Percentiles rank a stretch among this genome's conserved stretches.
Evolutionary conservation across 2,888 invertebrate genomes (phyloP).

Genomic region (Heliconius charithonia): DNA sequence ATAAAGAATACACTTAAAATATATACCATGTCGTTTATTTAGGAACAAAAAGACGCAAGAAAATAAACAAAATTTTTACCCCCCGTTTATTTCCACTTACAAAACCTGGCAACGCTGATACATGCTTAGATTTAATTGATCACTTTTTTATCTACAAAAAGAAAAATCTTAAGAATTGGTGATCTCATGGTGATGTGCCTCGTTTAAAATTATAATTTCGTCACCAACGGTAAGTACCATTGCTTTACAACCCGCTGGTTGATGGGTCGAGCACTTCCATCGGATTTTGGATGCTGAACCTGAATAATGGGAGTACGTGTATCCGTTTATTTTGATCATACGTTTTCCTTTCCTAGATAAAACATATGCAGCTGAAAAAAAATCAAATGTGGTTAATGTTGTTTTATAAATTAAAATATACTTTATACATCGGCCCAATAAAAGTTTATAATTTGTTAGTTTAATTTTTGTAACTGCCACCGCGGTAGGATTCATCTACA

Average conservation of each 20-base stretch:
- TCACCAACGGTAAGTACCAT: constrained; percentile 43
- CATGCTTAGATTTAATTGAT: too few relatives aligned
- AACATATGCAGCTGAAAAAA: constrained; percentile 47
- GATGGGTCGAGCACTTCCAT: constrained; percentile 66
- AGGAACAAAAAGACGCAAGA: not conserved
- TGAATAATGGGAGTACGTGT: constrained; percentile 52
- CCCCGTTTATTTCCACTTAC: too few relatives aligned
- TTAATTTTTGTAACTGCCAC: too few relatives aligned
- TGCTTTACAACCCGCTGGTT: constrained; percentile 45
- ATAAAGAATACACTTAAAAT: not conserved
- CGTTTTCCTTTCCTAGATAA: constrained; percentile 50
- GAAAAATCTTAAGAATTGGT: not conserved
- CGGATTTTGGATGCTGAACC: constrained; percentile 48
- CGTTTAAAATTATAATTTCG: constrained; percentile 38
- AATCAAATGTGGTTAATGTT: not conserved
- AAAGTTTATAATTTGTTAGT: too few relatives aligned
- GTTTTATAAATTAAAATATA: not conserved
- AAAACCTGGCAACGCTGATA: too few relatives aligned
- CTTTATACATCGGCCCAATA: too few relatives aligned
- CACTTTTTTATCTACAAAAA: not conserved
- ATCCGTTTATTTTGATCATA: constrained; percentile 54
- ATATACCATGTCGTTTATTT: not conserved
- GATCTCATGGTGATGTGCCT: constrained; percentile 36
- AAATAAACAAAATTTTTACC: not conserved
- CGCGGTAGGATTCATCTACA: too few relatives aligned